phyloP scores from a whole-genome alignment of 1,140 invertebrate genomes.

The Brachionus rubens region DNA sequence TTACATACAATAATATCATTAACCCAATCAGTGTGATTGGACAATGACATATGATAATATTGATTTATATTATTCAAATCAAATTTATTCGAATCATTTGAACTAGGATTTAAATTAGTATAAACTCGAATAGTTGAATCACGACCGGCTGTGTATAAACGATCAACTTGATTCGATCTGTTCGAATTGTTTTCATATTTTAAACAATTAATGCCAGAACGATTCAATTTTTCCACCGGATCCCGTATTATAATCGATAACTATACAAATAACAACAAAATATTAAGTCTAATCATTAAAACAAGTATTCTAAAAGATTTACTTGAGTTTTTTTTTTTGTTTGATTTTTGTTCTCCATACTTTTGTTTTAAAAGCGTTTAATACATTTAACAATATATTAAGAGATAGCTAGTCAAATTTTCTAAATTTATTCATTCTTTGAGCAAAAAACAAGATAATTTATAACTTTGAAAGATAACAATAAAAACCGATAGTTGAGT shows the following conservation, averaged over 20 bases:
- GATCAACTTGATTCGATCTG: conserved; percentile 60
- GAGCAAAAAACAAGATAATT: no score
- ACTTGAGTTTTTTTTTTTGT: conserved; percentile 41
- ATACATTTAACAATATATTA: no score
- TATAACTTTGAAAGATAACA: no score
- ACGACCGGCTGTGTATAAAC: conserved; percentile 92
- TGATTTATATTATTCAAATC: conserved; percentile 62
- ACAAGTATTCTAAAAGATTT: not conserved
- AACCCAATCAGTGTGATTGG: conserved; percentile 98
- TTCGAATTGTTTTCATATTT: conserved; percentile 79
- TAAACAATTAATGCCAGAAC: conserved; percentile 90
- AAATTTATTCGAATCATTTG: not conserved
- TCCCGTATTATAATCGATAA: conserved; percentile 97
- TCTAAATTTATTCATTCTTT: no score
- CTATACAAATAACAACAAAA: conserved; percentile 60
- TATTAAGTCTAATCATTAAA: not conserved
- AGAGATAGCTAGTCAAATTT: no score
- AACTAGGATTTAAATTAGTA: not conserved
- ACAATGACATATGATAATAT: conserved; percentile 81
- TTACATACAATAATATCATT: conserved; percentile 98
- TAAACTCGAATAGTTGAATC: conserved; percentile 87
- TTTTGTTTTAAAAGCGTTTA: not conserved
- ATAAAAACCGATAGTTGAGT: no score
- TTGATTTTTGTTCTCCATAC: conserved; percentile 19
- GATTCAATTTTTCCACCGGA: conserved; percentile 85